Evolutionary conservation across 2,888 invertebrate species (phyloP).

Genomic region (Ormyrus pomaceus): DNA sequence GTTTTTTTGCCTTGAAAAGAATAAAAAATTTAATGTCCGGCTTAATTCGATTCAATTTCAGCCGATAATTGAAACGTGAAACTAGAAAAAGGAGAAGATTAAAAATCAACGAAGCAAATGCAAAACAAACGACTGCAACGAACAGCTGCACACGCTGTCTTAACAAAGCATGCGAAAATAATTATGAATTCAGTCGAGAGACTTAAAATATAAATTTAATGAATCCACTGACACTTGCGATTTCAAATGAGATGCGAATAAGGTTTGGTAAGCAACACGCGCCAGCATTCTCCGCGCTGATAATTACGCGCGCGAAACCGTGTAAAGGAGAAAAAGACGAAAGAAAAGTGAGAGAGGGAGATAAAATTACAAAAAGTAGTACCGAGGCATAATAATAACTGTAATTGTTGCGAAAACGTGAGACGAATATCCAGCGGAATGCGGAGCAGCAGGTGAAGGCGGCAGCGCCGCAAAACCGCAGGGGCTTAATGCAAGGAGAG

Average conservation of each 20-base stretch:
- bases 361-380: slow-evolving; percentile 64
- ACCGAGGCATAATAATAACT: slow-evolving; percentile 67
- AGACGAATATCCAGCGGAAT: slow-evolving; percentile 67
- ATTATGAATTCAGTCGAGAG: slow-evolving; percentile 7
- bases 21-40: neutral
- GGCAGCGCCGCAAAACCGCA: slow-evolving; percentile 62
- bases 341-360: neutral
- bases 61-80: too few relatives aligned
- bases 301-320: slow-evolving; percentile 22
- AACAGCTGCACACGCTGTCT: neutral
- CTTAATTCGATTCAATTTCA: too few relatives aligned
- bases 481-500: slow-evolving; percentile 63
- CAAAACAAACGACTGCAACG: too few relatives aligned
- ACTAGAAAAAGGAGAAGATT: too few relatives aligned
- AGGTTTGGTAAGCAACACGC: slow-evolving; percentile 26
- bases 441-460: slow-evolving; percentile 50
- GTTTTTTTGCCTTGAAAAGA: neutral
- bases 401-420: slow-evolving; percentile 71
- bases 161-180: slow-evolving; percentile 8
- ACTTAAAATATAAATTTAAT: slow-evolving; percentile 32
- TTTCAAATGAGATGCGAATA: slow-evolving; percentile 48
- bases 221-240: slow-evolving; percentile 42
- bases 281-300: slow-evolving; percentile 18
- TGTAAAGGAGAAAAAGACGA: neutral
- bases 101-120: too few relatives aligned